phyloP scores from a whole-genome alignment of 2,113 vertebrate species.

The Megaptera novaeangliae region DNA sequence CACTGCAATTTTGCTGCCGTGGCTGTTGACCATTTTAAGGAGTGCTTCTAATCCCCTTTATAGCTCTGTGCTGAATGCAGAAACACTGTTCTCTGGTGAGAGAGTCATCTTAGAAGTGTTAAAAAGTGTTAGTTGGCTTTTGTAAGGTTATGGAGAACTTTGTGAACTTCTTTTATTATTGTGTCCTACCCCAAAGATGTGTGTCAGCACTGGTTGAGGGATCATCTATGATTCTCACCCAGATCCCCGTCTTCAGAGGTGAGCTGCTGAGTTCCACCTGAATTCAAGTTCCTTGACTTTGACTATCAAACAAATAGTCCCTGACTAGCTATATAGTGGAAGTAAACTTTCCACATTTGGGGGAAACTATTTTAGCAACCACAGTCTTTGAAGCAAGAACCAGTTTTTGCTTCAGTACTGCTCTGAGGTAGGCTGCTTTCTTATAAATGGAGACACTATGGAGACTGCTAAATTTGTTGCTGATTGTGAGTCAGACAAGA shows the following conservation, averaged over 20 bases:
- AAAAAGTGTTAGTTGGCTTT: constrained; percentile 27
- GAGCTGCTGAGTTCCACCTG: neutral
- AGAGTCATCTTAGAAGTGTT: neutral
- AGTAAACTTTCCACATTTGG: neutral
- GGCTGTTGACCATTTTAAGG: constrained; percentile 37
- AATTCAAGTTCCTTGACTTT: neutral
- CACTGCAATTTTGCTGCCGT: constrained; percentile 37
- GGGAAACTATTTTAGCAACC: neutral
- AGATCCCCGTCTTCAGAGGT: neutral
- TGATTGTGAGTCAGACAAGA: neutral
- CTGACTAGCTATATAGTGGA: neutral
- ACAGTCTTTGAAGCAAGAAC: neutral
- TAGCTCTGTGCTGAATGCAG: neutral
- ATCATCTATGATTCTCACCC: neutral
- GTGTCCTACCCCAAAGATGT: neutral
- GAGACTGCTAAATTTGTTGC: neutral
- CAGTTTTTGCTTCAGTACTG: neutral
- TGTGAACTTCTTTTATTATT: neutral
- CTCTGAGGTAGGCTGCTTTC: neutral
- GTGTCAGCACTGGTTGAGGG: neutral
- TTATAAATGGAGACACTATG: neutral
- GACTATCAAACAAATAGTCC: neutral
- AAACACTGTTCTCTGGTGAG: constrained; percentile 26
- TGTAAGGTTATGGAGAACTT: constrained; percentile 15
- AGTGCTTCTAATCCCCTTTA: constrained; percentile 59